Evolutionary conservation across 1,140 invertebrate species (phyloP).

Genomic region (Pseudomyrmex concolor): DNA sequence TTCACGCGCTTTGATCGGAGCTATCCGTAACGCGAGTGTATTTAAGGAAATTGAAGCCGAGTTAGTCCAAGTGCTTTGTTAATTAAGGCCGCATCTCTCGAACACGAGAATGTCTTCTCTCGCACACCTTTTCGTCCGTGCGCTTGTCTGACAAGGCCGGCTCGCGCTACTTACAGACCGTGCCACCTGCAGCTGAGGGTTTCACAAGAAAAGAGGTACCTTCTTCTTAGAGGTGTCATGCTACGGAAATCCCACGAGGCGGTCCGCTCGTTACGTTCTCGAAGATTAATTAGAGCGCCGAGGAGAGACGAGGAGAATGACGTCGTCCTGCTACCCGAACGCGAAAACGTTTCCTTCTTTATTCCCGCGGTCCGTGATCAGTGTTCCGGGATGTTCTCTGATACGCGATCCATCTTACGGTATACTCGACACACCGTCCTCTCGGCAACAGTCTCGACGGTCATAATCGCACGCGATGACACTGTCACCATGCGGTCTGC

Average conservation of each 20-base stretch:
- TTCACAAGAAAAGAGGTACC: constrained; percentile 2
- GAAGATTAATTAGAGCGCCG: constrained; percentile 62
- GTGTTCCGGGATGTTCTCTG: constrained; percentile 50
- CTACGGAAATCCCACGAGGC: background rate
- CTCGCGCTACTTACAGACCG: background rate
- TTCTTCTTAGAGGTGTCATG: background rate
- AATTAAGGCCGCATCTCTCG: constrained; percentile 52
- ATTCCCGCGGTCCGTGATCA: constrained; percentile 13
- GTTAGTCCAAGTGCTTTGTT: constrained; percentile 47
- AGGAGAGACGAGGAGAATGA: background rate
- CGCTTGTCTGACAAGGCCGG: background rate
- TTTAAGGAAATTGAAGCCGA: constrained; percentile 53
- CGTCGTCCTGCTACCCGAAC: constrained; percentile 13
- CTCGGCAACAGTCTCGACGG: background rate
- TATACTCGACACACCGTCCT: background rate
- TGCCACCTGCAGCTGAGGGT: constrained; percentile 23
- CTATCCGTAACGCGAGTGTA: constrained; percentile 22
- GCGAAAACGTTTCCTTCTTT: constrained; percentile 59
- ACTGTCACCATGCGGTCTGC: constrained; percentile 46
- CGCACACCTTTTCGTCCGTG: background rate
- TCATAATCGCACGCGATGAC: constrained; percentile 56
- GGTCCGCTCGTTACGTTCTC: constrained; percentile 35
- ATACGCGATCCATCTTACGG: constrained; percentile 52
- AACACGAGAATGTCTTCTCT: constrained; percentile 14
- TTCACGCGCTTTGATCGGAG: constrained; percentile 34